Evolutionary conservation across 2,888 invertebrate genomes (phyloP).

Genomic region (Acholoe squamosa): DNA sequence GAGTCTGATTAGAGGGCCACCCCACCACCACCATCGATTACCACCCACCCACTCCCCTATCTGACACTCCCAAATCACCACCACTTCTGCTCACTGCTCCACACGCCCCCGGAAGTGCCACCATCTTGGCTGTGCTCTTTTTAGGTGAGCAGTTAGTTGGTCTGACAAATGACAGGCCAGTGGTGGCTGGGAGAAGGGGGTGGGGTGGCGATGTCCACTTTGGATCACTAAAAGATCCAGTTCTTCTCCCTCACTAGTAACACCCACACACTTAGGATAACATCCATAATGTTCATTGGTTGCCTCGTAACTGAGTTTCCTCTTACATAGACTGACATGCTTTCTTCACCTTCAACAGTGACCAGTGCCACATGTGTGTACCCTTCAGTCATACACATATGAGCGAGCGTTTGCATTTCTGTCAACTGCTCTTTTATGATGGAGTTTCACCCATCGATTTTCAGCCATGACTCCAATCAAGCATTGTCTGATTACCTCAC

Average conservation of each 20-base stretch:
- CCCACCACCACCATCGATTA: not conserved
- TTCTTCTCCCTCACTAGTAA: not conserved
- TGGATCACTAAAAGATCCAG: not conserved
- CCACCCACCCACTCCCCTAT: not conserved
- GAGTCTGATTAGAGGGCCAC: not conserved
- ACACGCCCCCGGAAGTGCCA: not conserved
- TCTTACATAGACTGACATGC: too few relatives aligned
- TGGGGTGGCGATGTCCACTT: not conserved
- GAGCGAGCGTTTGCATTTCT: too few relatives aligned
- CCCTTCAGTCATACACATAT: too few relatives aligned
- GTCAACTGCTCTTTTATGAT: too few relatives aligned
- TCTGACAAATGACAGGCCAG: constrained; percentile 13
- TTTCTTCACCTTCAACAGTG: too few relatives aligned
- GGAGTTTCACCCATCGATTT: too few relatives aligned
- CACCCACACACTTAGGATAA: not conserved
- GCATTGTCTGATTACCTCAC: too few relatives aligned
- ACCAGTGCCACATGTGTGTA: too few relatives aligned
- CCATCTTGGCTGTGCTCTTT: not conserved
- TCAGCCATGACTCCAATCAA: too few relatives aligned
- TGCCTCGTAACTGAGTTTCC: too few relatives aligned
- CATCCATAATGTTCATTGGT: too few relatives aligned
- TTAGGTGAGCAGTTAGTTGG: not conserved
- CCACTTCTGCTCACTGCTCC: not conserved
- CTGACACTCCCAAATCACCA: too few relatives aligned
- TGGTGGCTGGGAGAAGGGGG: not conserved